Evolutionary conservation across 2,888 invertebrate species (phyloP), one percentile per base, ranked within the genome.

Genomic region (Tanypteryx hageni): DNA sequence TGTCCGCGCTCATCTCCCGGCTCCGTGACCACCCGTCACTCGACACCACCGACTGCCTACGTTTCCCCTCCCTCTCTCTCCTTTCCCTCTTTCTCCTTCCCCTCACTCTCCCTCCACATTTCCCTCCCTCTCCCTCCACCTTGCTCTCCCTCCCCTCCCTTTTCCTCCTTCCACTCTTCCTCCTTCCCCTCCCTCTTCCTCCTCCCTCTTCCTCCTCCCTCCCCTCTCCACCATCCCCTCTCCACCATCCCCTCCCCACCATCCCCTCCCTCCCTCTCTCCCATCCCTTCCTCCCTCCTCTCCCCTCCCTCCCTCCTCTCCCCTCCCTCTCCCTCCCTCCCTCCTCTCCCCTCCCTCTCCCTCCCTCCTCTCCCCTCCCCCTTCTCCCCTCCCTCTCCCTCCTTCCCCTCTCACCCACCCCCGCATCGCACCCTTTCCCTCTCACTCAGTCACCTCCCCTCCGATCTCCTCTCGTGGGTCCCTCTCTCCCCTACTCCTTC

Each of bases 1-100:
- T 44, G 64, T 31, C 57, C 85, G 85, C 85, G 85, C 85, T 31
- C 61, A 13, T 61, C 31, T 31, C 89, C 44, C 44, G 16, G 56
- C 64, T 58, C 89, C 64, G 64, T 64, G 64, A 61, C 89, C 18
- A 22, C 59, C 59, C 22, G 22, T 31, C n/a, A 22, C 59, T 18
- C 89, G 64, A 16, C 61, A 27, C 89, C 64, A 27, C 89, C 44
- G 16, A 59, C 86, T 31, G 61, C 18, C 86, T 27, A 61, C 18
- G 18, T 59, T 59, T 22, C 83, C 83, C 31, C 56, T 31, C 31
- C 31, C 83, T 56, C n/a, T n/a, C n/a, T 8, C 27, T 27, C 27
- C 27, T 10, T 31, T 44, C 13, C 82, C 64, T 64, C n/a, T 18
- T 64, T 16, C 64, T 16, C 64, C 64, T 8, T 14, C 16, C 64